Conservation (phyloP, 2,113 vertebrate species). For the Leptocoma aspasia region DNA sequence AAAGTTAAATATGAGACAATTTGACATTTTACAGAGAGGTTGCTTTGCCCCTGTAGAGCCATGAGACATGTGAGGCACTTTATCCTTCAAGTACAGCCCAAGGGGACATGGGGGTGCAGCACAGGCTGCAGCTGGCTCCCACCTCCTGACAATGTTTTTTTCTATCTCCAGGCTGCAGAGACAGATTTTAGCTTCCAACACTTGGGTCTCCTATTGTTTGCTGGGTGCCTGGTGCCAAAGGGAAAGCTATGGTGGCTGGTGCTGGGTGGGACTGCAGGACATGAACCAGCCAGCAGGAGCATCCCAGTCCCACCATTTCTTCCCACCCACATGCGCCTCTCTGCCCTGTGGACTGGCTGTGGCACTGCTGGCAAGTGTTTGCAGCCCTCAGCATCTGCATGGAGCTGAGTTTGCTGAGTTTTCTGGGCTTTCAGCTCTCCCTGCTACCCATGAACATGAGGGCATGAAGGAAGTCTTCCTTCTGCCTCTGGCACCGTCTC, state of each 20-base stretch:
- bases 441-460: background rate
- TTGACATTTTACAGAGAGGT: fast-evolving
- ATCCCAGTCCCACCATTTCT: background rate
- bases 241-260: background rate
- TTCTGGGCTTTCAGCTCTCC: background rate
- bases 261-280: background rate
- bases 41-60: fast-evolving
- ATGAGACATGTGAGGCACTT: fast-evolving
- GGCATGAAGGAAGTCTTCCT: background rate
- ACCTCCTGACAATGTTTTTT: background rate
- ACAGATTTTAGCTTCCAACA: background rate
- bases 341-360: background rate
- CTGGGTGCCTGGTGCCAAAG: background rate
- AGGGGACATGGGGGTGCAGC: fast-evolving
- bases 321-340: background rate
- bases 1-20: background rate
- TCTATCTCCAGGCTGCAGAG: background rate
- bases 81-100: background rate
- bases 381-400: background rate
- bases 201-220: background rate
- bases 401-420: background rate
- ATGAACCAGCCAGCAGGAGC: background rate
- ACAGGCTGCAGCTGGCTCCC: background rate
- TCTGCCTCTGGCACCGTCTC: background rate
- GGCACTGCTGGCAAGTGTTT: fast-evolving